Conservation (phyloP, 2,113 vertebrate genomes). For the Mus pahari region DNA sequence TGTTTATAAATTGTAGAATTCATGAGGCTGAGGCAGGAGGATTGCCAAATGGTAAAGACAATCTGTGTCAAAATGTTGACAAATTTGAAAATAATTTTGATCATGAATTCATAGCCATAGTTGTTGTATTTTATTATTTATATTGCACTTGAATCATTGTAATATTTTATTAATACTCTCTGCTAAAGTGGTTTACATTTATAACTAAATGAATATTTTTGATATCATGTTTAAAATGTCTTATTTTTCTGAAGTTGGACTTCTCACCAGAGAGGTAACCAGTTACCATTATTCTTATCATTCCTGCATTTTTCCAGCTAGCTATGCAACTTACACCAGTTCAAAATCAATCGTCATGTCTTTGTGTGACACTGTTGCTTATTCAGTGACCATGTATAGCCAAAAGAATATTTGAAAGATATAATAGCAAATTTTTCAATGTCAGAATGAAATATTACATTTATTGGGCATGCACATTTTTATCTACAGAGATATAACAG, state of each 20-base stretch:
- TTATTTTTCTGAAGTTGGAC: neutral
- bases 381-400: neutral
- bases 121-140: neutral
- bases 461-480: neutral
- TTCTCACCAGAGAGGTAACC: neutral
- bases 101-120: neutral
- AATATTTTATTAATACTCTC: neutral
- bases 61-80: too few species aligned
- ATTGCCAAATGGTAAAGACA: neutral
- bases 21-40: neutral
- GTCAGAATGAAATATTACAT: neutral
- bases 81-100: constrained; percentile 19
- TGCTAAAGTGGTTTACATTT: neutral
- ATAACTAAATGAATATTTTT: constrained; percentile 11
- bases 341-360: neutral
- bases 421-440: neutral
- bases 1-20: neutral
- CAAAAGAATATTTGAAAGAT: neutral
- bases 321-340: neutral
- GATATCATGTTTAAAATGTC: constrained; percentile 28
- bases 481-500: neutral
- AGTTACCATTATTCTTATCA: neutral
- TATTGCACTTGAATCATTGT: neutral
- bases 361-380: neutral
- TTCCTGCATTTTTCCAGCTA: neutral